phyloP scores from a whole-genome alignment of 1,140 invertebrate species.

The Caenorhabditis briggsae region DNA sequence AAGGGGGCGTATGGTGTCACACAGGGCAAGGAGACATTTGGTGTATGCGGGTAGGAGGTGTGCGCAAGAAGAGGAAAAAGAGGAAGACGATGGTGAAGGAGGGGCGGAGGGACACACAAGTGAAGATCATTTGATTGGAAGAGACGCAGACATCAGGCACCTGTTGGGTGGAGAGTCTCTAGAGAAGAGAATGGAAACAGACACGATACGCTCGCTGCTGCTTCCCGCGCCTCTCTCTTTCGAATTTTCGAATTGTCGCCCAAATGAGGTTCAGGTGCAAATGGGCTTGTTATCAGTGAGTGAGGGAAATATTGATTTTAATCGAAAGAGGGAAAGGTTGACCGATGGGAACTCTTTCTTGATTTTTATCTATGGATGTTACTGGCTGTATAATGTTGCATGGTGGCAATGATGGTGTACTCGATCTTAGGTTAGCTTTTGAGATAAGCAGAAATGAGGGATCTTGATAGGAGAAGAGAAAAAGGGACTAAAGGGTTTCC shows the following conservation, averaged over 20 bases:
- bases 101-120: neutral
- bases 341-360: too few relatives aligned
- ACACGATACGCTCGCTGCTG: neutral
- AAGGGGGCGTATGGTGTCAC: neutral
- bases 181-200: neutral
- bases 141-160: neutral
- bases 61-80: neutral
- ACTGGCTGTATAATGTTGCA: too few relatives aligned
- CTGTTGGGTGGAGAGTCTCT: neutral
- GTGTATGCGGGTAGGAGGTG: conserved; percentile 4
- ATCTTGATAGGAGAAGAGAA: too few relatives aligned
- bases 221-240: conserved; percentile 1
- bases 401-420: too few relatives aligned
- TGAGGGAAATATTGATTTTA: neutral
- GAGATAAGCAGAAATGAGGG: too few relatives aligned
- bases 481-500: too few relatives aligned
- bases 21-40: neutral
- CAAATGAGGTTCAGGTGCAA: neutral
- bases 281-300: conserved; percentile 2
- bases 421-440: too few relatives aligned
- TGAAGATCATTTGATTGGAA: neutral
- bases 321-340: neutral
- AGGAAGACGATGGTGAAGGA: neutral
- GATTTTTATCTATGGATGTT: neutral
- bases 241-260: neutral